A percentile compares a stretch with the other conserved stretches of the same genome.
Evolutionary conservation across 2,113 vertebrate genomes (phyloP).

Genomic region (Colistium nudipinnis): DNA sequence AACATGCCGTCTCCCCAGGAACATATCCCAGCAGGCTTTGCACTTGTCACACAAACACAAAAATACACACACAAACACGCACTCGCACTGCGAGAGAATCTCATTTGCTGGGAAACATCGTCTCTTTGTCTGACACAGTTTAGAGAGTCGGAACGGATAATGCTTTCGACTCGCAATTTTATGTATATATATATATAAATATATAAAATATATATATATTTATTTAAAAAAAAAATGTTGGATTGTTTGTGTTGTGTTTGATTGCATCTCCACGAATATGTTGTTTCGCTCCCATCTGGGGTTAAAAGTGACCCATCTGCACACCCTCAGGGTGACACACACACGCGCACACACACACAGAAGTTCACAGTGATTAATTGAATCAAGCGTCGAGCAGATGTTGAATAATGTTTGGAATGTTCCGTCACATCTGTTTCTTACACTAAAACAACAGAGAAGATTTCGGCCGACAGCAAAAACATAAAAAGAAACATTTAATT

Average conservation of each 20-base stretch:
- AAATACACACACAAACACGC: constrained; percentile 61
- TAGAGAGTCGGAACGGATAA: constrained; percentile 67
- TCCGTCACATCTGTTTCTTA: too few relatives aligned
- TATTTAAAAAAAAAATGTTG: constrained; percentile 19
- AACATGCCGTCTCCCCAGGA: constrained; percentile 37
- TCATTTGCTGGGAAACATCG: constrained; percentile 58
- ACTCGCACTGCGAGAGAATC: constrained; percentile 63
- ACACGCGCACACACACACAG: background rate
- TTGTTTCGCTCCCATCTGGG: constrained; percentile 9
- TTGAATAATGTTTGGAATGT: too few relatives aligned
- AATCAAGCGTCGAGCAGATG: constrained; percentile 54
- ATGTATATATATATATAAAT: too few relatives aligned
- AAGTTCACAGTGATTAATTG: constrained; percentile 54
- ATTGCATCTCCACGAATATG: constrained; percentile 12
- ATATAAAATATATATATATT: too few relatives aligned
- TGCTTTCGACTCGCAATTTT: constrained; percentile 37
- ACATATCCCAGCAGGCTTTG: constrained; percentile 61
- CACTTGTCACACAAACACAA: constrained; percentile 61
- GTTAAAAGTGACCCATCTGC: constrained; percentile 22
- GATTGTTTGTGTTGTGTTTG: constrained; percentile 6
- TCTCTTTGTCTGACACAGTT: constrained; percentile 63
- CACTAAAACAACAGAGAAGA: too few relatives aligned
- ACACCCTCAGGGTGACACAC: constrained; percentile 1
- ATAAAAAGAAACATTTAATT: too few relatives aligned
- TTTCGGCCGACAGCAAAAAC: too few relatives aligned